These are phyloP conservation scores for Phorcus lineatus DNA, from an alignment of 2,888 invertebrate genomes.

Conservation along the genomic window DNA sequence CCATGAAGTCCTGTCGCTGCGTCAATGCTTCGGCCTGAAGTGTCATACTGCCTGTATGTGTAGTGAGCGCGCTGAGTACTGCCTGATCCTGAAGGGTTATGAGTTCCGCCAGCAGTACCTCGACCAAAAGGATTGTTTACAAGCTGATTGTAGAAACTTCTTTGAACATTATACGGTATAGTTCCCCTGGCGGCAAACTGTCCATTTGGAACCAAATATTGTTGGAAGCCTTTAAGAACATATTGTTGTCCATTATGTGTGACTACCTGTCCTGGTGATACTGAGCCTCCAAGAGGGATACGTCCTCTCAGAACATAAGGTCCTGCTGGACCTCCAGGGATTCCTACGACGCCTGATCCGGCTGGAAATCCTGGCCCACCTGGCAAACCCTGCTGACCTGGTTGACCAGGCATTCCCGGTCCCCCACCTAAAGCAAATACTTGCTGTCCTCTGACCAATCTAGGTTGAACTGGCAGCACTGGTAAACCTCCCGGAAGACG, in stretches of 20 bases:
- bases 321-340: background rate
- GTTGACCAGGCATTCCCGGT: background rate
- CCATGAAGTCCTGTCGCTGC: background rate
- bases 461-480: too few species aligned
- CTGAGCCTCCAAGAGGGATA: background rate
- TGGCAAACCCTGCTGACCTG: background rate
- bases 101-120: background rate
- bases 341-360: background rate
- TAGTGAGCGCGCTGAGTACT: background rate
- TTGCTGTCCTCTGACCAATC: too few species aligned
- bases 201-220: background rate
- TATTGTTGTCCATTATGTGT: background rate
- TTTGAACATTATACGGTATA: background rate
- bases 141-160: background rate
- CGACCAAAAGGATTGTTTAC: background rate
- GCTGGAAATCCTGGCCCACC: background rate
- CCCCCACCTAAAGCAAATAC: background rate
- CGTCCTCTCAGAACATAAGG: background rate
- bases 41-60: background rate
- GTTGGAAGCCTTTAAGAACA: background rate
- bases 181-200: background rate
- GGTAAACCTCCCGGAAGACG: background rate
- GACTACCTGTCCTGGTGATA: background rate
- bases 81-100: background rate
- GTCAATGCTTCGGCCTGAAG: background rate